A percentile compares a stretch with the other conserved stretches of the same genome.
These are phyloP conservation scores for Buphagus erythrorhynchus DNA, from an alignment of 2,797 vertebrate genomes.

Conservation along the genomic window DNA sequence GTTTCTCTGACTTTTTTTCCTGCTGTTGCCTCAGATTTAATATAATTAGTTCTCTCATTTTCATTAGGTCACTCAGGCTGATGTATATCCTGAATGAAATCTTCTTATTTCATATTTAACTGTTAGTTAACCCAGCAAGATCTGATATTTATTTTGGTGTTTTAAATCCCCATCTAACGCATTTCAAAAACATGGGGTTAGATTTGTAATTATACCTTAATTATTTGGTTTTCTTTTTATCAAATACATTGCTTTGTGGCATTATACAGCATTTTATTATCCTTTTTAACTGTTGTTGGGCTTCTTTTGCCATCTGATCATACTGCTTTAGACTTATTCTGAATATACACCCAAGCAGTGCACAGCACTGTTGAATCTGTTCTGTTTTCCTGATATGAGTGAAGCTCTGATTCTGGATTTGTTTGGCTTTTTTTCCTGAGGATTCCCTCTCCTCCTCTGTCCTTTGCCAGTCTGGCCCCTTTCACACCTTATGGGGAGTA, in stretches of 20 bases:
- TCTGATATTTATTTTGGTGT: conserved; percentile 37
- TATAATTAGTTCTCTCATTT: conserved; percentile 33
- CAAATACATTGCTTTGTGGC: conserved; percentile 39
- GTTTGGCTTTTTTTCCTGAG: background rate
- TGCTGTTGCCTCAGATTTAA: conserved; percentile 7
- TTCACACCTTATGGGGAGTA: background rate
- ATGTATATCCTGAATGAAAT: conserved; percentile 26
- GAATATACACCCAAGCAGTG: background rate
- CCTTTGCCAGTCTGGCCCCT: background rate
- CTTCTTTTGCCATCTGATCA: conserved; percentile 45
- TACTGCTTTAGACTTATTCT: conserved; percentile 61
- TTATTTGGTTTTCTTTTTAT: conserved; percentile 64
- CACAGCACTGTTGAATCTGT: conserved; percentile 32
- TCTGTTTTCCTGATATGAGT: conserved; percentile 44
- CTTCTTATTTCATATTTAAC: conserved; percentile 54
- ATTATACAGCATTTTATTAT: conserved; percentile 46
- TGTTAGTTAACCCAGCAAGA: conserved; percentile 31
- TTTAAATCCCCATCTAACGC: conserved; percentile 10
- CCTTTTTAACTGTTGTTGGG: conserved; percentile 3
- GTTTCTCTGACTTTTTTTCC: background rate
- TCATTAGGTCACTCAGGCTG: conserved; percentile 23
- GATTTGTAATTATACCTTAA: conserved; percentile 47
- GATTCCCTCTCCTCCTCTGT: background rate
- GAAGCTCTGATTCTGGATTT: conserved; percentile 48
- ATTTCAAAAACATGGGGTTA: conserved; percentile 51